phyloP scores from a whole-genome alignment of 2,888 invertebrate genomes.

The Brachyopa scutellaris region DNA sequence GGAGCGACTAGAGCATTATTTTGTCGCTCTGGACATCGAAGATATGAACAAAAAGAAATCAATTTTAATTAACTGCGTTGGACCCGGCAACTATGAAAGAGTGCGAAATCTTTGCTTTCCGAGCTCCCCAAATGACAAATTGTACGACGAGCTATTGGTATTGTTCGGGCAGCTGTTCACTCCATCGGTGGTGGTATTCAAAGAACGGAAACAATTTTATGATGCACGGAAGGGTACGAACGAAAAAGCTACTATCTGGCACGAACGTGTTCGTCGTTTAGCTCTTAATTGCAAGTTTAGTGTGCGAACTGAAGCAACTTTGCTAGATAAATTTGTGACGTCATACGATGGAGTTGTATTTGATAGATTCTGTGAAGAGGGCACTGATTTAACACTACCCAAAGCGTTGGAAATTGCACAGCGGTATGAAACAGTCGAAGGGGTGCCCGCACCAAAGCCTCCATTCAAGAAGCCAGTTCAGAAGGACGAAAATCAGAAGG shows the following conservation, averaged over 20 bases:
- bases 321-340: conserved; percentile 58
- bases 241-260: conserved; percentile 49
- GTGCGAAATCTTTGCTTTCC: conserved; percentile 59
- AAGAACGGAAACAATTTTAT: conserved; percentile 55
- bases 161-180: conserved; percentile 38
- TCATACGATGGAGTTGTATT: conserved; percentile 50
- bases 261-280: conserved; percentile 43
- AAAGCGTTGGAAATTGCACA: conserved; percentile 61
- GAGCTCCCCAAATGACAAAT: conserved; percentile 38
- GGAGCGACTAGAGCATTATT: conserved; percentile 54
- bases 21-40: conserved; percentile 45
- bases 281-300: conserved; percentile 60
- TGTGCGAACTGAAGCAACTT: conserved; percentile 18
- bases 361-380: conserved; percentile 55
- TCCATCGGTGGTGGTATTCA: conserved; percentile 47
- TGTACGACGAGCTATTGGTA: conserved; percentile 40
- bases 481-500: conserved; percentile 23
- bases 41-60: conserved; percentile 52
- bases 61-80: conserved; percentile 44
- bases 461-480: not conserved
- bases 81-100: conserved; percentile 42
- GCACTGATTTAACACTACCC: conserved; percentile 19
- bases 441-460: not conserved
- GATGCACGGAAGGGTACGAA: conserved; percentile 19
- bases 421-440: conserved; percentile 43